phyloP scores from a whole-genome alignment of 2,113 vertebrate genomes.

The Muntiacus reevesi region DNA sequence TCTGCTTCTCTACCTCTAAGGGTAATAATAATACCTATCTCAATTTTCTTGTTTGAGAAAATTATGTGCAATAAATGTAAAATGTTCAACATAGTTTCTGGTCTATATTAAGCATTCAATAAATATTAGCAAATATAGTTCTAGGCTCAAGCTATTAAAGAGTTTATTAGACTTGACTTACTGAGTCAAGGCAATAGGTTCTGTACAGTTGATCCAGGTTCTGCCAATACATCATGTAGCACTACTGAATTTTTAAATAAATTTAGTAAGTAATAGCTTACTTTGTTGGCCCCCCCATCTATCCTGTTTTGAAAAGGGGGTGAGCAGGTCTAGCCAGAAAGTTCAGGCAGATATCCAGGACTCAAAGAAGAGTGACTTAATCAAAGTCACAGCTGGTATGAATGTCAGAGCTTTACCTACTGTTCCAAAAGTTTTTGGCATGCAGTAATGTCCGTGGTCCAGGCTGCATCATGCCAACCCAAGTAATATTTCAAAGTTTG shows the following conservation, averaged over 20 bases:
- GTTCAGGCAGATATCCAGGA: conserved; percentile 22
- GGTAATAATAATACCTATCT: not conserved
- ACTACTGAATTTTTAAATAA: conserved; percentile 13
- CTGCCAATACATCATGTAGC: not conserved
- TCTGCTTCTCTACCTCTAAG: not conserved
- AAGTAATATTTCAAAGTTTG: conserved; percentile 63
- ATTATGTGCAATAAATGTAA: not conserved
- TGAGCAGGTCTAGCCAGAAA: not conserved
- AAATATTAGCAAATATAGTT: not conserved
- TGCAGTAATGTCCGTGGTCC: conserved; percentile 28
- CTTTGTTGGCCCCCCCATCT: not conserved
- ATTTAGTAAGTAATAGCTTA: not conserved
- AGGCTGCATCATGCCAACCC: conserved; percentile 37
- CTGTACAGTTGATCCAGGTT: not conserved
- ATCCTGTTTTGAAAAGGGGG: not conserved
- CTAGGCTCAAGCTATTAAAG: not conserved
- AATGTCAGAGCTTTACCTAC: conserved; percentile 29
- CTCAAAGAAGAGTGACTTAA: conserved; percentile 9
- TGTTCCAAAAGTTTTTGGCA: conserved; percentile 52
- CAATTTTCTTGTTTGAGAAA: not conserved
- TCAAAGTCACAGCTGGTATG: conserved; percentile 48
- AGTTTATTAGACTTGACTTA: not conserved
- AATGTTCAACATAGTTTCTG: not conserved
- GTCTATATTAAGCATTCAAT: not conserved
- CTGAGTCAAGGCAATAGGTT: not conserved